Conservation (phyloP, 2,888 invertebrate species). For the Standfussiana lucernea region DNA sequence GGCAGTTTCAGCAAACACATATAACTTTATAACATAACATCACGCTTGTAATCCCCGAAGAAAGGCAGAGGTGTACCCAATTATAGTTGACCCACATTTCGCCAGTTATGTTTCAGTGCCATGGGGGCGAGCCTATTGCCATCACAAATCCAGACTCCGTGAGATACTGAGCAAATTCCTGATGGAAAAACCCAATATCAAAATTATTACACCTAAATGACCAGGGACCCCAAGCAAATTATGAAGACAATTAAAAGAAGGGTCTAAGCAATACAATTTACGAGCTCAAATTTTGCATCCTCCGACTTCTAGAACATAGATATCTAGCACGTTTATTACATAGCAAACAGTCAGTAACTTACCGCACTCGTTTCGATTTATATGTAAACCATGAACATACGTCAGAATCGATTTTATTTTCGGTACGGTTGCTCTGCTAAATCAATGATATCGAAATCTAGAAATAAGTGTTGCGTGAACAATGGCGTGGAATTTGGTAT, state of each 20-base stretch:
- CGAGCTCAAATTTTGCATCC: neutral
- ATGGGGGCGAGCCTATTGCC: no score
- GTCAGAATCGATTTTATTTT: slow-evolving; percentile 56
- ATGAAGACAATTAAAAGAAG: no score
- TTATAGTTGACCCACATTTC: no score
- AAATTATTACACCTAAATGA: no score
- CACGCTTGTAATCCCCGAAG: no score
- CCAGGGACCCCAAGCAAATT: no score
- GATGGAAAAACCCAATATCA: no score
- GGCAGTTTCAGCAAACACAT: slow-evolving; percentile 1
- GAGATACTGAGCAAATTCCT: no score
- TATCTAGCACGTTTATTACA: slow-evolving; percentile 2
- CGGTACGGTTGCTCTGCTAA: slow-evolving; percentile 20
- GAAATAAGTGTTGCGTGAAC: slow-evolving; percentile 44
- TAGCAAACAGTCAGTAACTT: neutral
- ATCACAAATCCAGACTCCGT: no score
- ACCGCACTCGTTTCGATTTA: slow-evolving; percentile 16
- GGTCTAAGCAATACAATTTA: slow-evolving; percentile 2
- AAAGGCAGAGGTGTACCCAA: no score
- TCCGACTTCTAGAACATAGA: slow-evolving; percentile 7
- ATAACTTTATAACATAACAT: neutral
- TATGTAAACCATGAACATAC: slow-evolving; percentile 31
- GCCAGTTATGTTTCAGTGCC: no score
- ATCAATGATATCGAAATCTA: slow-evolving; percentile 43
- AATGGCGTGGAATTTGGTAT: slow-evolving; percentile 1